Evolutionary conservation across 2,797 vertebrate species (phyloP).

Genomic region (Ceryle rudis): DNA sequence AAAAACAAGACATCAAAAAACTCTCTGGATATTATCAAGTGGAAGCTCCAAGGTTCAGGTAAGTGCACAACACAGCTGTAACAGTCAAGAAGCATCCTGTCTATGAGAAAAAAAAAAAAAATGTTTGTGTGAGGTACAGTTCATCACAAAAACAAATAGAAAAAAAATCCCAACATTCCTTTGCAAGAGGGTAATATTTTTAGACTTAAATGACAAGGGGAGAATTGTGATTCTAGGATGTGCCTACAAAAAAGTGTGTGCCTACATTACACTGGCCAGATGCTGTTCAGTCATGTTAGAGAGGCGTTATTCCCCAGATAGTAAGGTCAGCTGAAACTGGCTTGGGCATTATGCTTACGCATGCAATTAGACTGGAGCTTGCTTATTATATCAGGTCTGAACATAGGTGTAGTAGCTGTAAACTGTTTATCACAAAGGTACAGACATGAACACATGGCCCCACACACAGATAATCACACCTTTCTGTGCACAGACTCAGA

Average conservation of each 20-base stretch:
- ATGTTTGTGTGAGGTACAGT: rapidly evolving
- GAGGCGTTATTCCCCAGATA: not conserved
- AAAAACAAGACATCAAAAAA: not conserved
- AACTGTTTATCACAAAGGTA: not conserved
- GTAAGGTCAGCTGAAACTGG: not conserved
- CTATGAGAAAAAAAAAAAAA: not conserved
- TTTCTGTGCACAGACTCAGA: not conserved
- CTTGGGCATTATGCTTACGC: not conserved
- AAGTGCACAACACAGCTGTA: not conserved
- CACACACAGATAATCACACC: not conserved
- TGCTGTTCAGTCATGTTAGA: not conserved
- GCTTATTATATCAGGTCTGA: not conserved
- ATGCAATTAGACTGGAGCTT: not conserved
- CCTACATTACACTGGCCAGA: not conserved
- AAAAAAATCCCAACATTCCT: not conserved
- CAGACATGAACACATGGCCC: not conserved
- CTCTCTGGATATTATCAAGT: not conserved
- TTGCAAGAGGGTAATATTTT: not conserved
- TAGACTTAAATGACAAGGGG: rapidly evolving
- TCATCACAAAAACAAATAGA: not conserved
- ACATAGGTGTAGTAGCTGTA: not conserved
- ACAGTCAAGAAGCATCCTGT: not conserved
- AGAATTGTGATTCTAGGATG: not conserved
- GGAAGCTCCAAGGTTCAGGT: not conserved
- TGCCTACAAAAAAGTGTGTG: not conserved